Base-by-base conservation (phyloP, 2,888 invertebrate species). In the Branchipolynoe longqiensis region DNA sequence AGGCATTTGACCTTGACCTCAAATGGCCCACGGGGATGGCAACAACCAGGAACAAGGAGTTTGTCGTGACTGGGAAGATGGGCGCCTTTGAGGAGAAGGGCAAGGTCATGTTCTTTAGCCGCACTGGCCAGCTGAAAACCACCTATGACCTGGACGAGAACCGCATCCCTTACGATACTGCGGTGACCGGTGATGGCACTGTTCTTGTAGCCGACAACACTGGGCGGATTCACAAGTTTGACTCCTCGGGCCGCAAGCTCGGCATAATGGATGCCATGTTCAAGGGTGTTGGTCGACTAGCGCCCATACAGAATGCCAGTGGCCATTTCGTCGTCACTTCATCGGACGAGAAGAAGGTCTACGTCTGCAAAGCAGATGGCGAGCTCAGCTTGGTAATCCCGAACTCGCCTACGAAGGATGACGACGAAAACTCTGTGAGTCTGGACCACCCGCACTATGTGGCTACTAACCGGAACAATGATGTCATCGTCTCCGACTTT, bases 21-120 rank as follows among this genome's bases (percentile, higher is more conserved):
- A 85, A 62, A 1, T 87, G 87, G 87, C 87, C 87, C 0, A 84
- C 83, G 4, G 69, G 86, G n/a, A 69, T 87, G 69, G 84, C 81
- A 6, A 41, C 69, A 12, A 82, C 84, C 18, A 58, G 69, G 33
- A 40, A 40, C 33, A 69, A 64, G 22, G 85, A 87, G 38, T 64
- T 87, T 62, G 84, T 87, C 6, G 69, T 87, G 31, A 62, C 74
- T 18, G 87, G 87, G 14, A 87, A 87, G 62, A 87, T 69, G 36
- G 87, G 87, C 2, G 86, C 87, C 14, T 84, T 87, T 69, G 87
- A 87, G 6, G 36, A 62, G 6, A 48, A 73, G 22, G 87, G 87
- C 0, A 84, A 59, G 56, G 69, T 85, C 2, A 33, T 87, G 82
- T 85, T 85, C 28, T 87, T 81, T 62, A 62, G 64, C 36, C 38